Evolutionary conservation across 2,797 vertebrate genomes (phyloP).

Genomic region (Enteromius viviparus): DNA sequence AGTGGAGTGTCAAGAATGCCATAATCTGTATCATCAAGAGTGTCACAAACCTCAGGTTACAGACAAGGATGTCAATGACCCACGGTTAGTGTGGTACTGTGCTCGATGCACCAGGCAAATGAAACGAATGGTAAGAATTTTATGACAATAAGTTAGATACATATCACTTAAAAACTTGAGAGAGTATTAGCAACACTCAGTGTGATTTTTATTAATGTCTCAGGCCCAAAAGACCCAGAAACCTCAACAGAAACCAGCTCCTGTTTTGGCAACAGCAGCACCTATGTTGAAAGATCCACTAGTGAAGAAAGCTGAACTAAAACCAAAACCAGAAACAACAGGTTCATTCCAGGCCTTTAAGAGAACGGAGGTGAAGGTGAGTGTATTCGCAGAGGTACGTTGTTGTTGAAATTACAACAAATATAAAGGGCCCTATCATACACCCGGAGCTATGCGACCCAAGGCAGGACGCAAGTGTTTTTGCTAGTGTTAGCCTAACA

Average conservation of each 20-base stretch:
- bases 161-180: neutral
- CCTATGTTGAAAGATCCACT: constrained; percentile 92
- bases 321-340: constrained; percentile 87
- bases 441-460: neutral
- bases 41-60: constrained; percentile 98
- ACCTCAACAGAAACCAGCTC: constrained; percentile 90
- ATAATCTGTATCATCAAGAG: constrained; percentile 98
- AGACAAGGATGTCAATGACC: constrained; percentile 98
- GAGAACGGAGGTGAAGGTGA: constrained; percentile 95
- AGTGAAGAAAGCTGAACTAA: constrained; percentile 93
- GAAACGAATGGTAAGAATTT: constrained; percentile 92
- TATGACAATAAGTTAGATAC: neutral
- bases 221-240: constrained; percentile 96
- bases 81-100: constrained; percentile 97
- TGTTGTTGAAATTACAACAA: neutral
- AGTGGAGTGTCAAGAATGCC: constrained; percentile 98
- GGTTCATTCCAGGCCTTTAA: constrained; percentile 96
- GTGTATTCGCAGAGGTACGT: neutral
- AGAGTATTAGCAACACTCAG: neutral
- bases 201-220: constrained; percentile 36
- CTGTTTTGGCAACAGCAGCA: constrained; percentile 82
- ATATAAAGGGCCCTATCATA: neutral
- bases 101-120: constrained; percentile 96
- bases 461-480: neutral
- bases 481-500: neutral